Evolutionary conservation across 2,888 invertebrate species (phyloP), one percentile per base, ranked within the genome.

Genomic region (Petrolisthes manimaculis): DNA sequence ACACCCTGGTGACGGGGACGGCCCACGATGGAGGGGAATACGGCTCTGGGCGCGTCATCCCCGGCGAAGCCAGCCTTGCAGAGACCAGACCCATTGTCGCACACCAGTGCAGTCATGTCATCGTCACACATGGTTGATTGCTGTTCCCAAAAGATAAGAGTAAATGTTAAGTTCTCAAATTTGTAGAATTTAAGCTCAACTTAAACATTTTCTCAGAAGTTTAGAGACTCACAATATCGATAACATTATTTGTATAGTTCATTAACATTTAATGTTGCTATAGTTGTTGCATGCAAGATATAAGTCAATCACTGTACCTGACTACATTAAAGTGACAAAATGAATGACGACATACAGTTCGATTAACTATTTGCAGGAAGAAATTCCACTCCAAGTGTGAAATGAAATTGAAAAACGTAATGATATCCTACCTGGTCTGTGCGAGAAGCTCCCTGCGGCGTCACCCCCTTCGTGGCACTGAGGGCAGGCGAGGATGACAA

Each of bases 51-150:
- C 90, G 96, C 97, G 92, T 96, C 96, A 93, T 98, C 97, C 91
- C 96, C 97, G 92, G 97, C 96, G 95, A 97, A 97, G 93, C 97
- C 97, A 94, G 97, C 97, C 94, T 97, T 97, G 95, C 98, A 83
- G 71, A 87, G 83, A 54, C 88, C 90, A 75, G 90, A 89, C 56
- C 89, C 89, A 67, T 89, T 89, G 83, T 89, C 89, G 69, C 89
- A 89, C 55, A 89, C 89, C 55, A 89, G 86, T 6, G 89, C 75
- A 5, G 89, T 86, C 18, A 86, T 55, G 61, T 89, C 89, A 79
- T 89, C 89, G 86, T 89, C 89, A 86, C 89, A 89, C 89, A 89
- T 89, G 77, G 81, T 82, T 81, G 21, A 79, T 21, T 55, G 67
- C 53, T 61, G 5, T 21, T 81, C 56, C 61, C 37, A 24, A 18